Conservation (phyloP, 2,113 vertebrate species). For the Alouatta palliata region DNA sequence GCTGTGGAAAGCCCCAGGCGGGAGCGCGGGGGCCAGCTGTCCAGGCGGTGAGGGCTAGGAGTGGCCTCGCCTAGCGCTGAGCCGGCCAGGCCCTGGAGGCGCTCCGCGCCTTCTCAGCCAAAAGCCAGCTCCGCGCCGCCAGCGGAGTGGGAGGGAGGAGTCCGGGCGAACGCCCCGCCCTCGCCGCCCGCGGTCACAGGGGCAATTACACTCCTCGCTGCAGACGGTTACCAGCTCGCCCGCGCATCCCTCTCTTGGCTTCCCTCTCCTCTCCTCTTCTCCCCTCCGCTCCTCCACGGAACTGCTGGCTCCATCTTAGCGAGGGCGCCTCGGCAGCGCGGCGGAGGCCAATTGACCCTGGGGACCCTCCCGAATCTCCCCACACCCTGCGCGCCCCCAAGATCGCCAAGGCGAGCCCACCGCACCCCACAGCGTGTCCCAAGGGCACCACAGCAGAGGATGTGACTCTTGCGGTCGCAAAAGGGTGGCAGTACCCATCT, state of each 20-base stretch:
- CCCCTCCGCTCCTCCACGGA: not conserved
- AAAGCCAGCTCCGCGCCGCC: slow-evolving; percentile 33
- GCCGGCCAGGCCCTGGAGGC: slow-evolving; percentile 15
- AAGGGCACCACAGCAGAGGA: not conserved
- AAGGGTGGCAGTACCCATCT: not conserved
- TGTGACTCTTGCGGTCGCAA: not conserved
- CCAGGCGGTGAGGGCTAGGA: not conserved
- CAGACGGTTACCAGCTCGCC: slow-evolving; percentile 77
- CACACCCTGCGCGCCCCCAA: not conserved
- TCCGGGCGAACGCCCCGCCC: slow-evolving; percentile 66
- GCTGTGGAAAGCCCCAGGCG: not conserved
- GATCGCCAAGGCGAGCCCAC: not conserved
- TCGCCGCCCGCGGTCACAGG: slow-evolving; percentile 76
- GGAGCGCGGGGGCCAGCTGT: not conserved
- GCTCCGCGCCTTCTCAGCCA: slow-evolving; percentile 16
- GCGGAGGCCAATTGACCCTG: not conserved
- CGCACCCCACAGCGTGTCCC: not conserved
- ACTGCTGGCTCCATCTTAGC: slow-evolving; percentile 69
- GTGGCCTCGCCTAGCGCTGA: not conserved
- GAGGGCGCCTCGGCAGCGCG: not conserved
- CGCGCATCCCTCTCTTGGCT: slow-evolving; percentile 48
- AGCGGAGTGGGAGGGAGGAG: slow-evolving; percentile 54
- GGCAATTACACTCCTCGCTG: slow-evolving; percentile 80
- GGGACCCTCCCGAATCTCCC: not conserved
- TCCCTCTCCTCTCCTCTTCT: not conserved